Evolutionary conservation across 2,888 invertebrate genomes (phyloP), one percentile per base, ranked within the genome.

Genomic region (Hyles lineata): DNA sequence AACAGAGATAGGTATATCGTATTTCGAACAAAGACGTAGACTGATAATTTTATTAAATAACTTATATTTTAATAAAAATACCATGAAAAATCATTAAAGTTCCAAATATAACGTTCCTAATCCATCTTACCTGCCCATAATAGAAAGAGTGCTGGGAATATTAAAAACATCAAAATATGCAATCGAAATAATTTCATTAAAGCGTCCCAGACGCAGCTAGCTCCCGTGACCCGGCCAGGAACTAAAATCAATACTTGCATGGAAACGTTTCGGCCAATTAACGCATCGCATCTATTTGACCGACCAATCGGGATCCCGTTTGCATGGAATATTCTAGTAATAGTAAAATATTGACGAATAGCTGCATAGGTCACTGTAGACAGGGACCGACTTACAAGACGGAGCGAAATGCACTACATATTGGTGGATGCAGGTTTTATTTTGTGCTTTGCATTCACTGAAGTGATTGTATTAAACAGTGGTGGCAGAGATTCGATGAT

Each of bases 211-310:
- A 55, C 5, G n/a, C n/a, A 5, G 19, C 55, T n/a, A n/a, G n/a
- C n/a, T 55, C 55, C 19, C 55, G n/a, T 17, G 55, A 6, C 55
- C 55, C 55, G 55, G 55, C 55, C n/a, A n/a, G 43, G 55, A 55
- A n/a, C 55, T 55, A 55, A 55, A 55, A 55, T 55, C 55, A 55
- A 55, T 55, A 55, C 55, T n/a, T 55, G 55, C 15, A 43, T n/a
- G n/a, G 17, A 55, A 19, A 19, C 6, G 55, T 55, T n/a, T 55
- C n/a, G 15, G n/a, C 55, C 55, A 55, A 55, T 55, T n/a, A n/a
- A n/a, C 55, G n/a, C 15, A 19, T 55, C 55, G n/a, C n/a, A 15
- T 6, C 55, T 55, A 55, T 55, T 19, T n/a, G 55, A 8, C 7
- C 19, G 19, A 55, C 55, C 55, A 55, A 55, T 55, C 19, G 15